Conservation (phyloP, 2,888 invertebrate species). For the Notodonta dromedarius region DNA sequence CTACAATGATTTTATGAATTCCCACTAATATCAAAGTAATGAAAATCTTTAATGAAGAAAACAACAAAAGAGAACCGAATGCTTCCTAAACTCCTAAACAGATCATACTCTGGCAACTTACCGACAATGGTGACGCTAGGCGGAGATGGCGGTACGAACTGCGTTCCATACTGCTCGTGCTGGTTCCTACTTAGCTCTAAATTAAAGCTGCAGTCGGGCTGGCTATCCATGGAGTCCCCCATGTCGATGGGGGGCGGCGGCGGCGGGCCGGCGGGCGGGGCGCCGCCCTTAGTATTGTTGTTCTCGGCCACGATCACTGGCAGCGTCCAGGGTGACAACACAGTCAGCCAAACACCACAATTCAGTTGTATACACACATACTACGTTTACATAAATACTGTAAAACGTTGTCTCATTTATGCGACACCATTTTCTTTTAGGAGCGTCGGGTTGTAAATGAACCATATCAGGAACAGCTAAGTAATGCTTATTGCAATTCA, state of each 20-base stretch:
- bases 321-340: conserved; percentile 63
- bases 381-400: background rate
- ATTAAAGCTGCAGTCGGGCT: conserved; percentile 85
- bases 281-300: conserved; percentile 67
- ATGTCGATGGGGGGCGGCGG: conserved; percentile 79
- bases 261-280: conserved; percentile 77
- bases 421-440: too few species aligned
- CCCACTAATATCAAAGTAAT: too few species aligned
- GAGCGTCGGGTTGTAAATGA: too few species aligned
- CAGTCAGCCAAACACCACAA: conserved; percentile 37
- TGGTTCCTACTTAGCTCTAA: conserved; percentile 89
- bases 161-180: conserved; percentile 89
- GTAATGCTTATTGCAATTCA: too few species aligned
- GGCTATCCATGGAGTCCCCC: conserved; percentile 68
- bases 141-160: conserved; percentile 76
- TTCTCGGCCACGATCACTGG: conserved; percentile 65
- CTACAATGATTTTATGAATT: too few species aligned
- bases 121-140: conserved; percentile 75
- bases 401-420: too few species aligned
- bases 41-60: too few species aligned
- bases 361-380: conserved; percentile 9
- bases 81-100: too few species aligned
- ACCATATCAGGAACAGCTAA: too few species aligned
- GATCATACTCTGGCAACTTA: conserved; percentile 49
- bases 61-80: too few species aligned